Conservation (phyloP, 2,113 vertebrate genomes). For the Apteryx owenii region DNA sequence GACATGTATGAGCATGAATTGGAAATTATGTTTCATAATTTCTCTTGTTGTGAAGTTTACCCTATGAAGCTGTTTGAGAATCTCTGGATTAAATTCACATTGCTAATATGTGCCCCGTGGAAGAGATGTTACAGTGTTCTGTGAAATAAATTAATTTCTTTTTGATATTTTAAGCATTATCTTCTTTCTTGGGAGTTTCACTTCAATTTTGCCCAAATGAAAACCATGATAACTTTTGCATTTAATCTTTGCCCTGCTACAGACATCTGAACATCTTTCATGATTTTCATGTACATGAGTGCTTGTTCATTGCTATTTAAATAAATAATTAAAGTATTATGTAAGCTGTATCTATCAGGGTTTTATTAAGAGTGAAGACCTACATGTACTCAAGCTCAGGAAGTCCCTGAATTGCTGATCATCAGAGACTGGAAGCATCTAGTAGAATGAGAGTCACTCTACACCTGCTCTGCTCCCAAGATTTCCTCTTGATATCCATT, state of each 20-base stretch:
- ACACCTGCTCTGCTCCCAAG: conserved; percentile 14
- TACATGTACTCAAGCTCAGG: not conserved
- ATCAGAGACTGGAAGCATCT: not conserved
- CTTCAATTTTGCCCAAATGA: not conserved
- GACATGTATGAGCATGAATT: not conserved
- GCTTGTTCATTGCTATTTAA: not conserved
- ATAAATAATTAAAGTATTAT: not conserved
- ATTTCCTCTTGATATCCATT: conserved; percentile 48
- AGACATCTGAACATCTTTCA: not conserved
- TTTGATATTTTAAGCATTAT: conserved; percentile 1
- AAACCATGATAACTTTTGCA: not conserved
- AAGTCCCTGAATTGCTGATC: conserved; percentile 15
- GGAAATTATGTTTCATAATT: not conserved
- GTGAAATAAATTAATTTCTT: not conserved
- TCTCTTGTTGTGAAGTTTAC: not conserved
- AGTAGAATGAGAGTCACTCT: conserved; percentile 16
- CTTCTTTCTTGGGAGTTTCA: not conserved
- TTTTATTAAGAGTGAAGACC: conserved; percentile 37
- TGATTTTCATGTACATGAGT: not conserved
- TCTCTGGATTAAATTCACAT: not conserved
- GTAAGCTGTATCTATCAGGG: conserved; percentile 3
- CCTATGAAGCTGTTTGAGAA: not conserved
- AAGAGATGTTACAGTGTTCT: not conserved
- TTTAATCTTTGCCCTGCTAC: conserved; percentile 6
- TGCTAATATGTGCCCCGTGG: not conserved